Evolutionary conservation across 1,140 invertebrate species (phyloP), one percentile per base, ranked within the genome.

Genomic region (Asbolus verrucosus): DNA sequence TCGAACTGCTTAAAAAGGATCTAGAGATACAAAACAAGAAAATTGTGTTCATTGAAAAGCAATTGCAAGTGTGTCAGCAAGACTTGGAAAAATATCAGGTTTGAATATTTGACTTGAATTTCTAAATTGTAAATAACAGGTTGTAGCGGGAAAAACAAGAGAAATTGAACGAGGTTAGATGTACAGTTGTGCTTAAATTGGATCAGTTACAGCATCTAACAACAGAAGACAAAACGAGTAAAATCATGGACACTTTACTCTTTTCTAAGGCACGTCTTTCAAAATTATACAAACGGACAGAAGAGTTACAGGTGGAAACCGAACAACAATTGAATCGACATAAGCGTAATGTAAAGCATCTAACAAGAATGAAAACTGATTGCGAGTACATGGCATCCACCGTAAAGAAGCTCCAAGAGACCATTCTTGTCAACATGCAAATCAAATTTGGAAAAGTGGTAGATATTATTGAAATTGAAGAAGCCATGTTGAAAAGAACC

Each of bases 121-220:
- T n/a, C n/a, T n/a, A n/a, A n/a, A n/a, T n/a, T n/a, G n/a, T n/a
- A n/a, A n/a, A n/a, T n/a, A n/a, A n/a, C n/a, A n/a, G n/a, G n/a
- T 27, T 75, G 43, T 70, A 92, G 89, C 81, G 85, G 36, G 85
- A 91, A 72, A 91, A 92, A 68, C 90, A 92, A 75, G 77, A 82
- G 19, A 87, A 87, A 74, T 78, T 93, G 50, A 93, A 93, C 75
- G 84, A 90, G 65, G 83, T 92, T 0, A 82, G 88, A 61, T 82
- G 88, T 1, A 86, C 87, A 8, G 84, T 90, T 0, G 81, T 90
- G 6, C 70, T 92, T 36, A 87, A 86, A 63, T 81, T 91, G 60
- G 83, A 89, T 78, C 90, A 92, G 77, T 78, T 92, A 19, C 87
- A 90, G 76, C 83, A 88, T 75, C 84, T 89, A 38, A 77, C 76